Percentiles rank a stretch among this genome's conserved stretches.
These are phyloP conservation scores for Candidula unifasciata DNA, from an alignment of 2,888 invertebrate species.

Conservation along the genomic window DNA sequence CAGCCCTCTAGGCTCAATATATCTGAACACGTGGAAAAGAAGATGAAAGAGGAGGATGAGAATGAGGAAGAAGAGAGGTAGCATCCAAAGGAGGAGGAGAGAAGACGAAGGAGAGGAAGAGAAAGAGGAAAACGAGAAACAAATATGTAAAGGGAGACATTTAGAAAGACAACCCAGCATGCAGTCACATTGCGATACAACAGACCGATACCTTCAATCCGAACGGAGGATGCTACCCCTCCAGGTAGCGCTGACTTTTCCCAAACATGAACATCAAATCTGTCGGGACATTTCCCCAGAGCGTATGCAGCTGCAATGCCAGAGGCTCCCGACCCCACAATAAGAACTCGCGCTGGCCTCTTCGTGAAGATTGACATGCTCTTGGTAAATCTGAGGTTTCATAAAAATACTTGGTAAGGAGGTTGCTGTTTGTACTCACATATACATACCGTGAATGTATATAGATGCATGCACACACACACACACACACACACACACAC, in stretches of 20 bases:
- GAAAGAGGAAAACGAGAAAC: no score
- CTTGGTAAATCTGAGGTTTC: no score
- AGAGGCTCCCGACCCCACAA: constrained; percentile 63
- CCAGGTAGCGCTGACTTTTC: constrained; percentile 64
- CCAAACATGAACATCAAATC: constrained; percentile 67
- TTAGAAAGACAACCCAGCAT: neutral
- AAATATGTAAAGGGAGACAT: neutral
- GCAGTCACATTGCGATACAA: no score
- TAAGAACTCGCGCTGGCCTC: constrained; percentile 52
- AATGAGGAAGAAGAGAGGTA: no score
- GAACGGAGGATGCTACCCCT: constrained; percentile 62
- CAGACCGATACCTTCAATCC: constrained; percentile 42
- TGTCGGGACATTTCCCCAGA: constrained; percentile 61
- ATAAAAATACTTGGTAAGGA: neutral
- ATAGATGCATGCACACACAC: neutral
- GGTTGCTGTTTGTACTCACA: no score
- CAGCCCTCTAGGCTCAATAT: no score
- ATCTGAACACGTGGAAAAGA: no score
- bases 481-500: constrained; percentile 36
- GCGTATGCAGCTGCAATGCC: constrained; percentile 67
- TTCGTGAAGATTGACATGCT: neutral
- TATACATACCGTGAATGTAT: no score
- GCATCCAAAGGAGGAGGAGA: no score
- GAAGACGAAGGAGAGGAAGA: no score
- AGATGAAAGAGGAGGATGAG: no score